These are phyloP conservation scores for Callipepla californica DNA, from an alignment of 2,113 vertebrate genomes.

Conservation along the genomic window DNA sequence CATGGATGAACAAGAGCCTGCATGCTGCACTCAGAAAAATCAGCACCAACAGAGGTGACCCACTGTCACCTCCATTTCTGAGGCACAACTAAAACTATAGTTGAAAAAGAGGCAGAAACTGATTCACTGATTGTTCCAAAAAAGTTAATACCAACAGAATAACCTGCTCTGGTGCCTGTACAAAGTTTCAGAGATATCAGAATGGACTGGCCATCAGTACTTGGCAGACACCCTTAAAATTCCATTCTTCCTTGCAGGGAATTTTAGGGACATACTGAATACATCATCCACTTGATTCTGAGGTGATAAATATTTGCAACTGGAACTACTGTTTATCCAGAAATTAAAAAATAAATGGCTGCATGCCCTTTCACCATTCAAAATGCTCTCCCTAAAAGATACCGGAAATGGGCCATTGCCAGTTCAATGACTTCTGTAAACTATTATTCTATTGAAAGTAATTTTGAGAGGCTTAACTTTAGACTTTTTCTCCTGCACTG, in stretches of 20 bases:
- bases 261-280: background rate
- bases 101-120: background rate
- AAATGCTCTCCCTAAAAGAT: background rate
- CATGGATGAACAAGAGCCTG: too few relatives aligned
- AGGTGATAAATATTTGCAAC: background rate
- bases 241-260: background rate
- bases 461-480: constrained; percentile 29
- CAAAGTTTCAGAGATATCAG: background rate
- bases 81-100: background rate
- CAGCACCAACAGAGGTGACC: too few relatives aligned
- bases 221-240: background rate
- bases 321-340: background rate
- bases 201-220: background rate
- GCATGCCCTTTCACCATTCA: background rate
- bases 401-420: background rate
- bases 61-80: background rate
- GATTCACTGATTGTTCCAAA: background rate
- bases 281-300: background rate
- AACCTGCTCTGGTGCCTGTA: background rate
- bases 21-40: too few relatives aligned
- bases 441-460: background rate
- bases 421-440: background rate
- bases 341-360: background rate
- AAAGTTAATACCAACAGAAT: background rate
- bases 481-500: background rate